These are phyloP conservation scores for Hyppa rectilinea DNA, from an alignment of 2,888 invertebrate genomes.

Conservation along the genomic window DNA sequence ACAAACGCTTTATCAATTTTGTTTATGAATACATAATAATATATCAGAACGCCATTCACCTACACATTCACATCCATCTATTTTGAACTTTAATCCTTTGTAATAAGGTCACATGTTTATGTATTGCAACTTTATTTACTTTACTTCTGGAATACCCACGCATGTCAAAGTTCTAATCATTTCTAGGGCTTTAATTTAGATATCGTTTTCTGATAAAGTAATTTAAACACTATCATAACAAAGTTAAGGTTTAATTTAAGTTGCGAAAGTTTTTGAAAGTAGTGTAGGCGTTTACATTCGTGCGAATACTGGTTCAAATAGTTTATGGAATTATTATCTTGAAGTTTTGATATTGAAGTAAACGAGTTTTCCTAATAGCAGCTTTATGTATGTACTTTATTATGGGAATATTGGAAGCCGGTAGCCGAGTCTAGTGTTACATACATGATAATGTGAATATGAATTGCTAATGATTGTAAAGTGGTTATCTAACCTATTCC, in stretches of 20 bases:
- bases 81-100: slow-evolving; percentile 44
- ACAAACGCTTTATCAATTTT: slow-evolving; percentile 15
- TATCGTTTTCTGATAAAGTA: not conserved
- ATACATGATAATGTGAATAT: slow-evolving; percentile 10
- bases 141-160: slow-evolving; percentile 49
- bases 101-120: slow-evolving; percentile 40
- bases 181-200: slow-evolving; percentile 45
- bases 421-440: slow-evolving; percentile 22
- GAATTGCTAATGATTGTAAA: slow-evolving; percentile 6
- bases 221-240: not conserved
- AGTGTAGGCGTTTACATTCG: slow-evolving; percentile 43
- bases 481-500: not conserved
- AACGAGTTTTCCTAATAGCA: slow-evolving; percentile 43
- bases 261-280: slow-evolving; percentile 20
- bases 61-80: slow-evolving; percentile 13
- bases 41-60: slow-evolving; percentile 25
- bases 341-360: slow-evolving; percentile 47
- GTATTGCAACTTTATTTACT: slow-evolving; percentile 27
- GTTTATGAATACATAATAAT: slow-evolving; percentile 31
- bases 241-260: not conserved
- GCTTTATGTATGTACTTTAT: slow-evolving; percentile 34
- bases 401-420: slow-evolving; percentile 32
- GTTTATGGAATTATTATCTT: slow-evolving; percentile 52
- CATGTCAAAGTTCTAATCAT: slow-evolving; percentile 63
- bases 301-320: slow-evolving; percentile 41